Conservation (phyloP, 2,113 vertebrate genomes). For the Hydrochoerus hydrochaeris region DNA sequence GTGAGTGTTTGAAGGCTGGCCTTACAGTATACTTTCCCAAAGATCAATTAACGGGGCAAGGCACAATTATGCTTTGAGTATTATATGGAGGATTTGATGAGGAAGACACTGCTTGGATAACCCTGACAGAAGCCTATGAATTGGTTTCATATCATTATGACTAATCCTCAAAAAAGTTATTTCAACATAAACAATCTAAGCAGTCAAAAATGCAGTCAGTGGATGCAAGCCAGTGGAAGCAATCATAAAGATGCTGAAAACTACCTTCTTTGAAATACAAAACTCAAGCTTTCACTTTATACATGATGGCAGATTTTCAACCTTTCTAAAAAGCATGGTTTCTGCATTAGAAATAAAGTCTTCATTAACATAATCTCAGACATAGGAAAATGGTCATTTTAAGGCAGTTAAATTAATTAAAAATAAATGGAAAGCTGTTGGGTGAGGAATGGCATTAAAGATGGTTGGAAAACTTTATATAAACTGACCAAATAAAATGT, state of each 20-base stretch:
- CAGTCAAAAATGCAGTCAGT: background rate
- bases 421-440: background rate
- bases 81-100: background rate
- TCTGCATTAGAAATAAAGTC: background rate
- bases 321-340: background rate
- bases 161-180: background rate
- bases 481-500: slow-evolving; percentile 5
- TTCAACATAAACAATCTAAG: slow-evolving; percentile 7
- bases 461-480: background rate
- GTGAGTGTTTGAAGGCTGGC: background rate
- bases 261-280: background rate
- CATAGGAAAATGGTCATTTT: background rate
- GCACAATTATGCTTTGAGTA: slow-evolving; percentile 37
- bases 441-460: background rate
- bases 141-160: slow-evolving; percentile 37
- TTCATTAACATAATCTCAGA: background rate
- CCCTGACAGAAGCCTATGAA: slow-evolving; percentile 39
- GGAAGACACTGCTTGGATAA: slow-evolving; percentile 3
- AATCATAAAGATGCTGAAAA: background rate
- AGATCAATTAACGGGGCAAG: slow-evolving; percentile 9
- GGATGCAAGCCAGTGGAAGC: background rate
- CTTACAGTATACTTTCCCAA: background rate
- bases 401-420: background rate
- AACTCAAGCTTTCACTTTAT: background rate
- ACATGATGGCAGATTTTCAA: background rate